phyloP scores from a whole-genome alignment of 2,888 invertebrate genomes.

The Drosophila paranaensis region DNA sequence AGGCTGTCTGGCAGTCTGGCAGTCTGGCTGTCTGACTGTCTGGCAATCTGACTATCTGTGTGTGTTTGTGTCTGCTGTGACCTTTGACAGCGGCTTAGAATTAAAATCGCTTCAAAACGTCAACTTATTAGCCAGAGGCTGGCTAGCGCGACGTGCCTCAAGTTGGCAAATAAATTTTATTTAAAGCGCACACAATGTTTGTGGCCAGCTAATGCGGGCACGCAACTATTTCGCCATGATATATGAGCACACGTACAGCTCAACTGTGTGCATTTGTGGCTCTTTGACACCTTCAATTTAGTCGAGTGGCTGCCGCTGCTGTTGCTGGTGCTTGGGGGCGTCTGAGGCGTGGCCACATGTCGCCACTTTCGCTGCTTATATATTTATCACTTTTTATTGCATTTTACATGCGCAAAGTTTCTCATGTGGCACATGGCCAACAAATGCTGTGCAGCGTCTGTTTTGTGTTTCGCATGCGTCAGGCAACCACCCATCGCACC shows the following conservation, averaged over 20 bases:
- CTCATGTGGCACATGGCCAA: slow-evolving; percentile 50
- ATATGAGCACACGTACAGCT: slow-evolving; percentile 52
- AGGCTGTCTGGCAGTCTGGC: slow-evolving; percentile 12
- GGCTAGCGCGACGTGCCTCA: slow-evolving; percentile 52
- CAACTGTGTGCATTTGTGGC: slow-evolving; percentile 6
- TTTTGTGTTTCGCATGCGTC: slow-evolving; percentile 27
- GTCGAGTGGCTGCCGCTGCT: slow-evolving; percentile 40
- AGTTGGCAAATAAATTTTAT: slow-evolving; percentile 62
- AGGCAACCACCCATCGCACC: slow-evolving; percentile 4
- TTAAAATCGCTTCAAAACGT: slow-evolving; percentile 48
- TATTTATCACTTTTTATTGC: slow-evolving; percentile 64
- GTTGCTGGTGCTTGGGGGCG: slow-evolving; percentile 24
- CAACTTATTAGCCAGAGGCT: slow-evolving; percentile 59
- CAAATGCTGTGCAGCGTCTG: slow-evolving; percentile 31
- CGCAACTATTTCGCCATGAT: slow-evolving; percentile 74
- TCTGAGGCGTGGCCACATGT: slow-evolving; percentile 47
- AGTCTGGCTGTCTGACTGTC: not conserved
- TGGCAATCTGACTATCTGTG: slow-evolving; percentile 9
- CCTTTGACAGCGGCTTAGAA: slow-evolving; percentile 64
- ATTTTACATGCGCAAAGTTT: slow-evolving; percentile 49
- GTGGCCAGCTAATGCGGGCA: slow-evolving; percentile 52
- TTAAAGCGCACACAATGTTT: slow-evolving; percentile 63
- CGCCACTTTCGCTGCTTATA: slow-evolving; percentile 49
- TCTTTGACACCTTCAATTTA: slow-evolving; percentile 74
- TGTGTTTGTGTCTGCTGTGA: slow-evolving; percentile 36